Conservation (phyloP, 2,797 vertebrate species). For the Platalea minor region DNA sequence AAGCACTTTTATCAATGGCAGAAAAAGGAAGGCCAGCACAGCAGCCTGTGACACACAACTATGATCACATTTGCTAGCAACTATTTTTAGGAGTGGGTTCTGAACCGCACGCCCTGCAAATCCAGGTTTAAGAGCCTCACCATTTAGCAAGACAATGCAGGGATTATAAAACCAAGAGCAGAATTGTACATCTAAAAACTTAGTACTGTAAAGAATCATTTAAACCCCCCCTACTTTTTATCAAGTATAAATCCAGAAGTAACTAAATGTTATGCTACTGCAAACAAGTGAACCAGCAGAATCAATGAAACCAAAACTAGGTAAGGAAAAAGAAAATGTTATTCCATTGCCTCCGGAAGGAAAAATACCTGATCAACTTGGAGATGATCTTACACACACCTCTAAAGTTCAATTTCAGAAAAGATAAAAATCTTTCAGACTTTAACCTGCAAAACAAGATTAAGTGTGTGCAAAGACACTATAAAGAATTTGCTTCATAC, state of each 20-base stretch:
- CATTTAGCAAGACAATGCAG: neutral
- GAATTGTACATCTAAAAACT: neutral
- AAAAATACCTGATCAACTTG: neutral
- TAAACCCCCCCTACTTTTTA: neutral
- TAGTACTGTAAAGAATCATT: neutral
- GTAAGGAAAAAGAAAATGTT: neutral
- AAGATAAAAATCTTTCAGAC: neutral
- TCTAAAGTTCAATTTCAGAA: neutral
- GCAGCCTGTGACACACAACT: neutral
- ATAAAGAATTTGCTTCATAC: neutral
- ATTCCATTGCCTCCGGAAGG: neutral
- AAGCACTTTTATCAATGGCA: neutral
- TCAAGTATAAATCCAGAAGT: neutral
- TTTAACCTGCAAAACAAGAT: neutral
- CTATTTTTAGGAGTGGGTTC: rapidly evolving
- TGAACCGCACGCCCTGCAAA: neutral
- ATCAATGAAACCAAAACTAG: conserved; percentile 16
- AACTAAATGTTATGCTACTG: neutral
- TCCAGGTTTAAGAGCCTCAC: neutral
- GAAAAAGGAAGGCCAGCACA: neutral
- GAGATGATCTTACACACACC: neutral
- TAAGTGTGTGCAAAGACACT: neutral
- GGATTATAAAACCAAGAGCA: neutral
- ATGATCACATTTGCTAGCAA: rapidly evolving
- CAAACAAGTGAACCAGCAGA: neutral